A percentile compares a stretch with the other conserved stretches of the same genome.
These are phyloP conservation scores for Magallana angulata DNA, from an alignment of 1,140 invertebrate genomes.

Conservation along the genomic window DNA sequence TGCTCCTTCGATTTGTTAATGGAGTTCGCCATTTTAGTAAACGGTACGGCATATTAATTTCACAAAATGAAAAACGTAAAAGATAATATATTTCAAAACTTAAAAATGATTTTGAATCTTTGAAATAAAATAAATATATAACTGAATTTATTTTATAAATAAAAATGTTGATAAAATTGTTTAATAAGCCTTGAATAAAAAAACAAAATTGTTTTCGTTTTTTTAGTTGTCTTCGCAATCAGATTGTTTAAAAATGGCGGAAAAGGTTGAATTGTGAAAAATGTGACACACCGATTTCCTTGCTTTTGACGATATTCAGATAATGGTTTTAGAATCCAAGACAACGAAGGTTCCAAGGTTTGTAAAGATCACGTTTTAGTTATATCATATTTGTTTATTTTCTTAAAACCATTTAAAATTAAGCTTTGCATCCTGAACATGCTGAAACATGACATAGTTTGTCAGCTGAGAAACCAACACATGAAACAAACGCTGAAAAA, in stretches of 20 bases:
- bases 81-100: too few relatives aligned
- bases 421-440: neutral
- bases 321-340: neutral
- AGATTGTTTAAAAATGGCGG: slow-evolving; percentile 54
- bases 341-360: neutral
- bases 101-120: too few relatives aligned
- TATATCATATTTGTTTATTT: neutral
- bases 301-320: neutral
- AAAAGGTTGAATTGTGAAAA: slow-evolving; percentile 18
- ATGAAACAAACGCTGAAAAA: too few relatives aligned
- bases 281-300: neutral
- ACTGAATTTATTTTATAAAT: too few relatives aligned
- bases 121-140: too few relatives aligned
- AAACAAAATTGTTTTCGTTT: too few relatives aligned
- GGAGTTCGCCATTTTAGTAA: slow-evolving; percentile 55
- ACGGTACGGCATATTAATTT: neutral
- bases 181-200: too few relatives aligned
- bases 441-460: neutral
- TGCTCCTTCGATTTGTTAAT: slow-evolving; percentile 83
- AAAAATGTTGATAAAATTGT: too few relatives aligned
- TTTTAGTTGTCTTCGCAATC: too few relatives aligned
- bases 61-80: slow-evolving; percentile 9
- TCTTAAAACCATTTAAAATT: neutral
- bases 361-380: slow-evolving; percentile 6
- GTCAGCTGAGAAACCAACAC: neutral